Conservation (phyloP, 2,797 vertebrate genomes). For the Pangasius krempfi region DNA sequence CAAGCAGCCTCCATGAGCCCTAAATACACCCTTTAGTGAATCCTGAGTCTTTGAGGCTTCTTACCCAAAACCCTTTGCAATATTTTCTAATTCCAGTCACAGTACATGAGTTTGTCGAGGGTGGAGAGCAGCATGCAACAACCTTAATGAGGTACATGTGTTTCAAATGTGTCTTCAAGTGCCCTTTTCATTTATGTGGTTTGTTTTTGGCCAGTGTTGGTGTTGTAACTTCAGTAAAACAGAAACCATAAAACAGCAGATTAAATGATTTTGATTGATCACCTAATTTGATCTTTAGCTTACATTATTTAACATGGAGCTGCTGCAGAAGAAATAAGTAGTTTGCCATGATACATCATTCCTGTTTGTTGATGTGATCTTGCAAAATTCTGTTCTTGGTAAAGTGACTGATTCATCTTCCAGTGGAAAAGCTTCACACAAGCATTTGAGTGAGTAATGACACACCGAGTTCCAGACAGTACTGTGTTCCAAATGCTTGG, state of each 20-base stretch:
- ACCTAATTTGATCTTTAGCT: background rate
- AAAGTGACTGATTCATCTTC: conserved; percentile 9
- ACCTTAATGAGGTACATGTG: background rate
- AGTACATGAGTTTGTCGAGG: background rate
- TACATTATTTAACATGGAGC: background rate
- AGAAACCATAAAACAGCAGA: background rate
- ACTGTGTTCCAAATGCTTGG: background rate
- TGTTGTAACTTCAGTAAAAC: background rate
- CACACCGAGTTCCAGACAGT: background rate
- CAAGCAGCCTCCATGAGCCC: background rate
- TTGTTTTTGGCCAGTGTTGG: background rate
- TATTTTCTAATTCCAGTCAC: background rate
- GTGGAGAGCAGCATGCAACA: background rate
- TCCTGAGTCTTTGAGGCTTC: background rate
- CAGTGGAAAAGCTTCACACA: background rate
- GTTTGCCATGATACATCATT: background rate
- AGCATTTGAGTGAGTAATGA: background rate
- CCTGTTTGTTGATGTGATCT: background rate
- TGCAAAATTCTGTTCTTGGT: conserved; percentile 2
- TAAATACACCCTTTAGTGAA: background rate
- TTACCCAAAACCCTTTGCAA: background rate
- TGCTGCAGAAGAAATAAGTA: background rate
- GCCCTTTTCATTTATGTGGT: background rate
- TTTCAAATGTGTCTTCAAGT: background rate
- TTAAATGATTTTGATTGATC: background rate